Evolutionary conservation across 2,797 vertebrate species (phyloP), one percentile per base, ranked within the genome.

Genomic region (Anolis apletophallus): DNA sequence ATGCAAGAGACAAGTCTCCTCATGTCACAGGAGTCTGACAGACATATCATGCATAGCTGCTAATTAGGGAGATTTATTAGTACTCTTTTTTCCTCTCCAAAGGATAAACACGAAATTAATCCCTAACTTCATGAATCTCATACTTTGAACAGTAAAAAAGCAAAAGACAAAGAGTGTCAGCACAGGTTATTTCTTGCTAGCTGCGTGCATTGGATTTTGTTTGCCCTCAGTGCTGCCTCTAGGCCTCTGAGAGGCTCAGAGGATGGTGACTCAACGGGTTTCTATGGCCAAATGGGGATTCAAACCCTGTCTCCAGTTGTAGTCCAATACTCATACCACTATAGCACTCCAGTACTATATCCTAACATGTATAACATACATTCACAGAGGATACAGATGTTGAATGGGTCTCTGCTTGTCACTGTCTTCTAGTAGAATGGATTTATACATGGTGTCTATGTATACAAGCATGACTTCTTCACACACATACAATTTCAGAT

Each of bases 1-100:
- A 68, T 81, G 40, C 26, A 34, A 67, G 14, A 80, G n/a, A 68
- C 77, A 86, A 13, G n/a, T 75, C 34, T 46, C 40, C 32, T 85
- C 50, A 2, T 40, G 46, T 55, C 46, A 68, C 23, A 86, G 61
- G 7, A 50, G 17, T 74, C 3, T 36, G 50, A 26, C 67, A 79
- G 19, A 21, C 67, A 79, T 85, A 32, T 46, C 21, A 19, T 71
- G 13, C 50, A 74, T 0, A 54, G 13, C 71, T 64, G 2, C 12
- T 61, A 75, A 34, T 1, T 50, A n/a, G 23, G 16, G 61, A 85
- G 11, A 57, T 46, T 73, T 32, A 75, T 21, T 67, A 14, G 36
- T 46, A 61, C 10, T 67, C 61, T 13, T 84, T 76, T 77, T 61
- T 26, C 40, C 32, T 72, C 34, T 36, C 36, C 21, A 23, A 14